Base-by-base conservation (phyloP, 2,797 vertebrate genomes). In the Nannoperca obscura region DNA sequence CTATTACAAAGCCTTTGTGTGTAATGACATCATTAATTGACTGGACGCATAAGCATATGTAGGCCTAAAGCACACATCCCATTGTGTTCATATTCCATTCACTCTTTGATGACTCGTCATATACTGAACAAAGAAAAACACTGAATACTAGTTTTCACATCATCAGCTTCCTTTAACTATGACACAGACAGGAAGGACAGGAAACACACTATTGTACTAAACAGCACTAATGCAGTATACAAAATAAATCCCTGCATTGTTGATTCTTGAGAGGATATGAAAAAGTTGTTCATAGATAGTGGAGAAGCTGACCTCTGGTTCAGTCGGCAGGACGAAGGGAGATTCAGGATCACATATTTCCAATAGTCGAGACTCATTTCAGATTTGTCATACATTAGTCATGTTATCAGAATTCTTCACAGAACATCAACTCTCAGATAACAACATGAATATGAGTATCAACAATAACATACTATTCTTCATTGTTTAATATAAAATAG, bases 171-270 rank as follows among this genome's bases (percentile, higher is more conserved):
- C 93, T 89, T 83, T 77, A 75, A 88, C 78, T 50, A 54, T 49
- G 15, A 83, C 78, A 62, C 60, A 82, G 81, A 88, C 69, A 75
- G 89, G 89, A 92, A 87, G 71, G 63, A 80, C 40, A 20, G 87
- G 89, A 92, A 92, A 72, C 82, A n/a, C 20, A 42, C 78, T 73
- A 92, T 92, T 92, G 89, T 90, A 63, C 20, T n/a, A 71, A 22
- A 80, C 36, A 34, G 49, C 52, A 62, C 63, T 27, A 44, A 62
- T 42, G 46, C 58, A 85, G 34, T 27, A 27, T 27, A 27, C 24
- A 27, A 27, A 27, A 27, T 27, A 27, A 27, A 27, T 27, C 47
- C 2, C 57, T 60, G 15, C 3, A 52, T 57, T 30, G 13, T 47
- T 53, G 36, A 62, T n/a, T 75, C 20, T 49, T 36, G 15, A 68